These are phyloP conservation scores for Periphyllus acericola DNA, from an alignment of 2,888 invertebrate genomes.

Conservation along the genomic window DNA sequence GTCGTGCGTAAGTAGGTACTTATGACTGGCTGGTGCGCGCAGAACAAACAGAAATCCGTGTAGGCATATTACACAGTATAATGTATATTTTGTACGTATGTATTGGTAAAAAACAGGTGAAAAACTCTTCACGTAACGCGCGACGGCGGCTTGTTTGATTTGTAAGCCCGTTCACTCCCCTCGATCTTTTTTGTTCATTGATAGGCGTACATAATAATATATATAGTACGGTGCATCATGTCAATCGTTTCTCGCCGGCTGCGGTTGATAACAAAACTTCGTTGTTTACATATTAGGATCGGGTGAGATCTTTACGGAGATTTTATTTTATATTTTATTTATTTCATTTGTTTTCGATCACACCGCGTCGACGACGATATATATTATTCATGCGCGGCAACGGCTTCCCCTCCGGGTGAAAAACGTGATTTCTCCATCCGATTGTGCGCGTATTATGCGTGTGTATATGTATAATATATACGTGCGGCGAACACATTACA, in stretches of 20 bases:
- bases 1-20: background rate
- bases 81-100: no score
- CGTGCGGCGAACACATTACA: background rate
- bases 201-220: background rate
- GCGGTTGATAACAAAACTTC: constrained; percentile 15
- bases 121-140: constrained; percentile 7
- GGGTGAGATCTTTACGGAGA: constrained; percentile 21
- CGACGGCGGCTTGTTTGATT: background rate
- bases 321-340: constrained; percentile 1
- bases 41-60: background rate
- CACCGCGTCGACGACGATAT: constrained; percentile 1
- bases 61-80: background rate
- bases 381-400: constrained; percentile 28
- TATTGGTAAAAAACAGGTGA: background rate
- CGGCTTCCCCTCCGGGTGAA: constrained; percentile 24
- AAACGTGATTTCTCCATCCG: constrained; percentile 37
- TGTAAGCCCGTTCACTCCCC: constrained; percentile 10
- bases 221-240: background rate
- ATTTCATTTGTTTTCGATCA: constrained; percentile 33
- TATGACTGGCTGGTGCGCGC: background rate
- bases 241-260: constrained; percentile 22
- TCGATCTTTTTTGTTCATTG: background rate
- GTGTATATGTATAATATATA: background rate
- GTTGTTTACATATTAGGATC: constrained; percentile 25
- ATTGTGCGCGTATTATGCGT: constrained; percentile 10